Evolutionary conservation across 2,888 invertebrate species (phyloP).

Genomic region (Caenorhabditis drosophilae): DNA sequence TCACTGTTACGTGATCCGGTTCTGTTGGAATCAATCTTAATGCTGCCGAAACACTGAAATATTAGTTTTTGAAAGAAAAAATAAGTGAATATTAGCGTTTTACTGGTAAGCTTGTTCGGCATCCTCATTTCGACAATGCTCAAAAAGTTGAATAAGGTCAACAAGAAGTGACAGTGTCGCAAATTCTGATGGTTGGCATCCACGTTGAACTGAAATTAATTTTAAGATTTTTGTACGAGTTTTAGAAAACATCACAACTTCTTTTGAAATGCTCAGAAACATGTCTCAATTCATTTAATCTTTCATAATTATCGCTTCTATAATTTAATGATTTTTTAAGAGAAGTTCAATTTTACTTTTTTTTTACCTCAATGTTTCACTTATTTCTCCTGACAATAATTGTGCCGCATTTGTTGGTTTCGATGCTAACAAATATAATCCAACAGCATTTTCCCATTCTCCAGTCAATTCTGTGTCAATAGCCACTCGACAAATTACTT

Average conservation of each 20-base stretch:
- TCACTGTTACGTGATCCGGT: slow-evolving; percentile 36
- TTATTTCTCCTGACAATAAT: slow-evolving; percentile 35
- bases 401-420: slow-evolving; percentile 37
- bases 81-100: neutral
- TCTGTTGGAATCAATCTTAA: slow-evolving; percentile 46
- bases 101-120: slow-evolving; percentile 36
- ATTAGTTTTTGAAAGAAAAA: neutral
- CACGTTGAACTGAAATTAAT: slow-evolving; percentile 25
- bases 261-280: slow-evolving; percentile 31
- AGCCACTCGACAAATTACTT: slow-evolving; percentile 61
- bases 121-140: slow-evolving; percentile 40
- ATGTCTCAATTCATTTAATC: slow-evolving; percentile 14
- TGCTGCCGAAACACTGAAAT: slow-evolving; percentile 29
- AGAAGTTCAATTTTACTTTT: slow-evolving; percentile 1
- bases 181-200: slow-evolving; percentile 34
- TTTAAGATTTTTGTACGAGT: neutral
- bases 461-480: slow-evolving; percentile 59
- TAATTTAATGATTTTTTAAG: neutral
- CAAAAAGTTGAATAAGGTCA: slow-evolving; percentile 53
- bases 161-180: slow-evolving; percentile 49
- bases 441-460: slow-evolving; percentile 52
- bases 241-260: neutral
- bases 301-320: slow-evolving; percentile 22
- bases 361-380: slow-evolving; percentile 33
- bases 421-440: slow-evolving; percentile 49